Conservation (phyloP, 2,113 vertebrate genomes). For the Poicephalus meyeri region DNA sequence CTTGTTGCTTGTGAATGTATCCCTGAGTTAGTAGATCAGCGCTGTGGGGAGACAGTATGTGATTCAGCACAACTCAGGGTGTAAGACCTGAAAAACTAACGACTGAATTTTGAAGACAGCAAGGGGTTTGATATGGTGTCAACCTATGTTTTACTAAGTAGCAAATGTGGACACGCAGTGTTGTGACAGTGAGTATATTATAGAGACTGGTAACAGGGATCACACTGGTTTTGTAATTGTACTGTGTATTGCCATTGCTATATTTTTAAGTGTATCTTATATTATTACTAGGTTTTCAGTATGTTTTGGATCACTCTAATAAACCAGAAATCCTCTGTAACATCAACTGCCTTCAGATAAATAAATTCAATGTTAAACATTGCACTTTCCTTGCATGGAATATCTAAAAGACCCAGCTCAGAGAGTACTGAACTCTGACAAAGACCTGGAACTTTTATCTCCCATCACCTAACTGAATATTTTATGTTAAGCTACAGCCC, state of each 20-base stretch:
- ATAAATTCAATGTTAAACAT: not conserved
- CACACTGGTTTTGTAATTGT: not conserved
- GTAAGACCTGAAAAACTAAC: not conserved
- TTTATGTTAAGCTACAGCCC: not conserved
- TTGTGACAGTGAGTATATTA: rapidly evolving
- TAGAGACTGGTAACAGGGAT: not conserved
- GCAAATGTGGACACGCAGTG: not conserved
- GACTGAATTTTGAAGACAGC: not conserved
- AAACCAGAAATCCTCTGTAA: not conserved
- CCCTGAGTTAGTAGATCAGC: not conserved
- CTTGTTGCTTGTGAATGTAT: not conserved
- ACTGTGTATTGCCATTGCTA: not conserved
- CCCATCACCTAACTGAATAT: not conserved
- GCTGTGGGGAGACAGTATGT: rapidly evolving
- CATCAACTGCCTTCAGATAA: not conserved
- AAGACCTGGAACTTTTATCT: not conserved
- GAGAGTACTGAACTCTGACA: not conserved
- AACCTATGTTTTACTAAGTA: not conserved
- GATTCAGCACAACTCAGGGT: not conserved
- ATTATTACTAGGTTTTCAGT: not conserved
- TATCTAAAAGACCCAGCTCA: not conserved
- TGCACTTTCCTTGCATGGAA: rapidly evolving
- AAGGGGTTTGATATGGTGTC: not conserved
- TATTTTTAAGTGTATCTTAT: not conserved
- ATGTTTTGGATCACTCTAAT: not conserved